Base-by-base conservation (phyloP, 2,113 vertebrate species). In the Ophthalmotilapia sp. region DNA sequence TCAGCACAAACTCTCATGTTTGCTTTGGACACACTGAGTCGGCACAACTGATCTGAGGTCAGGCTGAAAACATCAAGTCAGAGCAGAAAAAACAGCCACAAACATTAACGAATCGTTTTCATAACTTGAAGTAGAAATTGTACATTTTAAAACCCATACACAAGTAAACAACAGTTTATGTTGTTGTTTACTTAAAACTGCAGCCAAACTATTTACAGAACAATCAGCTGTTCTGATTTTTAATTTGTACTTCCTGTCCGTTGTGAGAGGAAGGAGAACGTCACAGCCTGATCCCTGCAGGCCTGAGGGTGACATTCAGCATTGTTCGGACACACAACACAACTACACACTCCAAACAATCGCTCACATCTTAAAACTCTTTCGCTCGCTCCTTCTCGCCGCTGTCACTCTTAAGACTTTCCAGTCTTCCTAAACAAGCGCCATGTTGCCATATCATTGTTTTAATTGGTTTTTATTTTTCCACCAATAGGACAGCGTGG, bases 181-280 rank as follows among this genome's bases (percentile, higher is more conserved):
- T 29, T 29, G 23, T 1, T 29, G 15, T 56, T 56, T 56, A 56
- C 23, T 14, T 15, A 56, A 56, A 56, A 29, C 23, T 56, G 55
- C 4, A 29, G 55, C 55, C 23, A 2, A 54, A 54, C 54, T 26
- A 26, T 1, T 55, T 56, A 15, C 55, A 56, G 23, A 56, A 56
- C 55, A 29, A 62, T 3, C 60, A 65, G 60, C 17, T 36, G 58
- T 36, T n/a, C 58, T 36, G 6, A 62, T n/a, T 62, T 36, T 10
- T 0, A 4, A 19, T 33, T 19, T 10, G 6, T 33, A 3, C 15
- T 62, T 62, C 0, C 9, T 36, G 58, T n/a, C 17, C 2, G 9
- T 36, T n/a, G 1, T 62, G 2, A 62, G 31, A 33, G 3, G 1
- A 33, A 62, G 3, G 31, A 0, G 6, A 4, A n/a, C 58, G 1